A percentile compares a stretch with the other conserved stretches of the same genome.
Conservation (phyloP, 2,888 invertebrate genomes). For the Thyatira batis region DNA sequence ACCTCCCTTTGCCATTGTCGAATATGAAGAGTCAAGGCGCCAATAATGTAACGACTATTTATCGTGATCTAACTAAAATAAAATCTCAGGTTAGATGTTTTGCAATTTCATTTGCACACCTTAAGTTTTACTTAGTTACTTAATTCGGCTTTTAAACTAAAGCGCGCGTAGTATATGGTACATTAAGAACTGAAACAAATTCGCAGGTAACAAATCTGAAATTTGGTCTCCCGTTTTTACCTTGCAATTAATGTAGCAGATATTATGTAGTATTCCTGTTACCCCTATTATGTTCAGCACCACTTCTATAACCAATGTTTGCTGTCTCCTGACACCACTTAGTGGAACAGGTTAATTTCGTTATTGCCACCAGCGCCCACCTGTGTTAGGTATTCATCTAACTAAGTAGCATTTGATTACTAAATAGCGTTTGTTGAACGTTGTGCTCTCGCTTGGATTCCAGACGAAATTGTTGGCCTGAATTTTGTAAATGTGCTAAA, state of each 20-base stretch:
- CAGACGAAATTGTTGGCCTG: background rate
- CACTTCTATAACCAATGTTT: background rate
- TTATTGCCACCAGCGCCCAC: background rate
- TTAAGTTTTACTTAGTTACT: too few relatives aligned
- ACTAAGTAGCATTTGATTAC: background rate
- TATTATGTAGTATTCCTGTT: background rate
- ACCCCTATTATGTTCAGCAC: background rate
- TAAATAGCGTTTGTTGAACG: background rate
- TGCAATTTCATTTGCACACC: too few relatives aligned
- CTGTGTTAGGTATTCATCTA: background rate
- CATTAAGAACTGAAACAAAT: too few relatives aligned
- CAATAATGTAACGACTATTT: too few relatives aligned
- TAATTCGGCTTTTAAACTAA: too few relatives aligned
- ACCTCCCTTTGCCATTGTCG: too few relatives aligned
- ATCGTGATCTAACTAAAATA: too few relatives aligned
- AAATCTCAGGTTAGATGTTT: too few relatives aligned
- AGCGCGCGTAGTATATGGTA: too few relatives aligned
- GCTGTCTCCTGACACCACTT: background rate
- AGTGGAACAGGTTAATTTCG: background rate
- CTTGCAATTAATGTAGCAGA: background rate
- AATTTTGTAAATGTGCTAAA: background rate
- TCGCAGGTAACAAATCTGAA: too few relatives aligned
- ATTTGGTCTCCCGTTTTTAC: too few relatives aligned
- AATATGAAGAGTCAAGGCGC: too few relatives aligned
- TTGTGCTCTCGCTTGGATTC: background rate